Conservation (phyloP, 2,797 vertebrate genomes). For the Huso huso region DNA sequence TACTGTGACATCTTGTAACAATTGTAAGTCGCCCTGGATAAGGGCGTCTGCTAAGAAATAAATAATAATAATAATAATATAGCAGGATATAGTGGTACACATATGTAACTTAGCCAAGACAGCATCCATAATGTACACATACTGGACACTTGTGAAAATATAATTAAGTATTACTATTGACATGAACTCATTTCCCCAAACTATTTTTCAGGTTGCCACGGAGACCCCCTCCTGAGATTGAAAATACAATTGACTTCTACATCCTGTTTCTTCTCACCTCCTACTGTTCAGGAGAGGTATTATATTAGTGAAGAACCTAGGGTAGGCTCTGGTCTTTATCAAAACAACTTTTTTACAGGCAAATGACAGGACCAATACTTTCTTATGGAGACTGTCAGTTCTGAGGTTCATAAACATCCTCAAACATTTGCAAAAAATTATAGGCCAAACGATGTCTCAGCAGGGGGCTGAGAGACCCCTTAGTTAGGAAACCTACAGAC, state of each 20-base stretch:
- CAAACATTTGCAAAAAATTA: constrained; percentile 19
- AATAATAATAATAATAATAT: too few species aligned
- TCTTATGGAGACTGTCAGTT: constrained; percentile 2
- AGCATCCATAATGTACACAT: too few species aligned
- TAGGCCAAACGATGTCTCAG: constrained; percentile 1
- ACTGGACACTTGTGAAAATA: too few species aligned
- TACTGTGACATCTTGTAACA: too few species aligned
- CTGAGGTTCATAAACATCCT: constrained; percentile 11
- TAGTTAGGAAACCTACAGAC: constrained; percentile 27
- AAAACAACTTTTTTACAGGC: constrained; percentile 29
- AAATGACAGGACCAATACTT: constrained; percentile 11
- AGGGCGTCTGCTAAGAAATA: too few species aligned
- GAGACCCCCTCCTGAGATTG: constrained; percentile 46
- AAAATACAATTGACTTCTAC: constrained; percentile 49
- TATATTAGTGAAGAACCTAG: constrained; percentile 29
- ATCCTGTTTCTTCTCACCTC: constrained; percentile 18
- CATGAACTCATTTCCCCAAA: constrained; percentile 45
- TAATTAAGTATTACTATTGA: constrained; percentile 56
- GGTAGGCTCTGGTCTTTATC: constrained; percentile 17
- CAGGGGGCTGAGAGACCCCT: constrained; percentile 8
- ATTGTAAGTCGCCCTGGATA: too few species aligned
- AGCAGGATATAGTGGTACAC: too few species aligned
- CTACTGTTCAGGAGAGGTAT: constrained; percentile 35
- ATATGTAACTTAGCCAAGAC: too few species aligned
- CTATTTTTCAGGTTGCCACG: constrained; percentile 36